Base-by-base conservation (phyloP, 2,888 invertebrate species). In the Phortica magna region DNA sequence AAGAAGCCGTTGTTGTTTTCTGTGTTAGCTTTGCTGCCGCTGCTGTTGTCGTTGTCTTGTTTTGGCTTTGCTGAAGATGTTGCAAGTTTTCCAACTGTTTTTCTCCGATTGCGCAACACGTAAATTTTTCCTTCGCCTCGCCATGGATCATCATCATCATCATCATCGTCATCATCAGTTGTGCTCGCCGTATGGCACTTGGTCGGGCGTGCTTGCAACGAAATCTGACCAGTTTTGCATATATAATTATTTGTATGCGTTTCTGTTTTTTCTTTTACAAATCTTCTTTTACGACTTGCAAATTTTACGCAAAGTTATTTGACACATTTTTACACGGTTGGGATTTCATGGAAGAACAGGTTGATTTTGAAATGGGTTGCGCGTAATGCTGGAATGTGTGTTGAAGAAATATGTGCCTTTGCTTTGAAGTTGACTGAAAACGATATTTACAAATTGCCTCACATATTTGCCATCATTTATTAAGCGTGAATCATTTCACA, bases 1-100 rank as follows among this genome's bases (percentile, higher is more conserved):
- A 22, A 68, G 76, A 78, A 78, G 65, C 61, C 80, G 78, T 39
- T 75, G 76, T 74, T 70, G 72, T 71, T 61, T 74, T 43, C n/a
- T n/a, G n/a, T 75, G 31, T 68, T 72, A 72, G 48, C 48, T 55
- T 14, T 48, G 41, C 57, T 53, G 70, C 67, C 80, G 73, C 22
- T 75, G 76, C 22, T 75, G 67, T 67, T 65, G 77, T 79, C 78
- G 70, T 43, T 19, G 64, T 65, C 31, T 43, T 41, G 73, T 75
- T 61, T 41, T 76, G 81, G 17, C 65, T 14, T 39, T 77, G 70
- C 79, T 76, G 83, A 78, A 86, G 84, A 87, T 85, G 86, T 87
- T 87, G 85, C 85, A 85, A 87, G 85, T 78, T 83, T 80, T 83
- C 82, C 78, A 31, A 79, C 79, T 75, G 73, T 74, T 78, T 84